These are phyloP conservation scores for Lumbricus terrestris DNA, from an alignment of 2,888 invertebrate species.

Conservation along the genomic window DNA sequence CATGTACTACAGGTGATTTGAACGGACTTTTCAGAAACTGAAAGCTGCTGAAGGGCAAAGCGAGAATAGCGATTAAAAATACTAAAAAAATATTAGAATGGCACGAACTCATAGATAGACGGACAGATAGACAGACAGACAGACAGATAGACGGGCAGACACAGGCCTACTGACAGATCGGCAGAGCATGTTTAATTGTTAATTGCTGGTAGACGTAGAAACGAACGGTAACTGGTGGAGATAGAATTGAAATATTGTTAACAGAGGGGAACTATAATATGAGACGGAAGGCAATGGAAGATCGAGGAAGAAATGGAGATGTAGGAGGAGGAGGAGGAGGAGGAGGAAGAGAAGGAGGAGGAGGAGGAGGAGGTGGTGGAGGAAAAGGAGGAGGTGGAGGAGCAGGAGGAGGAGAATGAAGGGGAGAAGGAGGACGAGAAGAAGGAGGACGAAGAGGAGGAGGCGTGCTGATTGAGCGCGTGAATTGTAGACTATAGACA, in stretches of 20 bases:
- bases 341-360: background rate
- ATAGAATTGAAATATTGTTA: background rate
- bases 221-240: background rate
- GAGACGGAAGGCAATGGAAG: background rate
- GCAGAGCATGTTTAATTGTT: background rate
- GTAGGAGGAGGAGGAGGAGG: background rate
- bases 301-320: background rate
- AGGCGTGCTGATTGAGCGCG: background rate
- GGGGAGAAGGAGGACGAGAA: background rate
- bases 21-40: background rate
- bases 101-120: no score
- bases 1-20: no score
- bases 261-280: background rate
- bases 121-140: no score
- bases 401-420: background rate
- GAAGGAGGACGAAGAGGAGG: no score
- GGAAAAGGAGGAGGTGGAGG: background rate
- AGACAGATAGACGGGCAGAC: background rate
- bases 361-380: background rate
- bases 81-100: no score
- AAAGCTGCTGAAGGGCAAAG: background rate
- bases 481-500: no score
- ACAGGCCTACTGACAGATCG: background rate
- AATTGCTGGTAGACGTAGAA: background rate
- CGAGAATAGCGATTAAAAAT: background rate